A percentile compares a stretch with the other conserved stretches of the same genome.
Evolutionary conservation across 2,113 vertebrate genomes (phyloP).

Genomic region (Trogon surrucura): DNA sequence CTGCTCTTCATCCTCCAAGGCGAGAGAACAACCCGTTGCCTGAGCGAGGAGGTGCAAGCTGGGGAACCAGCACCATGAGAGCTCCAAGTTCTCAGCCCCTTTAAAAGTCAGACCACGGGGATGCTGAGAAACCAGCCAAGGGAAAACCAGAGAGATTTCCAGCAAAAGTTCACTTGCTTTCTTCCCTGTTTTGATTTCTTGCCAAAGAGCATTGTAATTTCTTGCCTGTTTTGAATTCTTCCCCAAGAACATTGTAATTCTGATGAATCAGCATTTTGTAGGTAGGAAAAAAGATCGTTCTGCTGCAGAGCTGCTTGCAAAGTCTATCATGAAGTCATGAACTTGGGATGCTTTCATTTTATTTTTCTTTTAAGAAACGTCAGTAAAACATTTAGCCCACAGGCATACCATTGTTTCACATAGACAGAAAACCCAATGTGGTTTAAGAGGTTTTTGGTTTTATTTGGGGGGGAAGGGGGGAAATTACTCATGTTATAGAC

Average conservation of each 20-base stretch:
- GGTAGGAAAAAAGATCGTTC: neutral
- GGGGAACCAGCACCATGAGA: neutral
- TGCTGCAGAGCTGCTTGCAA: neutral
- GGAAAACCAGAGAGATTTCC: neutral
- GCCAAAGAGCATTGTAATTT: neutral
- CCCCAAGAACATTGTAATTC: neutral
- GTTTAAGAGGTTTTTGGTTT: neutral
- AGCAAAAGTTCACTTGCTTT: neutral
- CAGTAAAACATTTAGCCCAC: neutral
- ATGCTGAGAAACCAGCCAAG: neutral
- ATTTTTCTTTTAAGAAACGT: neutral
- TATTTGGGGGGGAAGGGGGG: rapidly evolving
- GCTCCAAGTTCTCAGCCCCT: neutral
- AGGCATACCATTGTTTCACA: neutral
- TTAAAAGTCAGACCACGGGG: neutral
- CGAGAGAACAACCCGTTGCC: neutral
- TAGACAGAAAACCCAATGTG: neutral
- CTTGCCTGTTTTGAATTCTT: neutral
- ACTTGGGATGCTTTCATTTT: neutral
- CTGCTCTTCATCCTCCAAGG: neutral
- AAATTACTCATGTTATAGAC: neutral
- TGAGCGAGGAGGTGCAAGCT: neutral
- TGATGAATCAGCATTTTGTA: neutral
- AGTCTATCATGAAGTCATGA: neutral
- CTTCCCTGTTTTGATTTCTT: neutral